Base-by-base conservation (phyloP, 2,888 invertebrate species). In the Spilarctia lutea region DNA sequence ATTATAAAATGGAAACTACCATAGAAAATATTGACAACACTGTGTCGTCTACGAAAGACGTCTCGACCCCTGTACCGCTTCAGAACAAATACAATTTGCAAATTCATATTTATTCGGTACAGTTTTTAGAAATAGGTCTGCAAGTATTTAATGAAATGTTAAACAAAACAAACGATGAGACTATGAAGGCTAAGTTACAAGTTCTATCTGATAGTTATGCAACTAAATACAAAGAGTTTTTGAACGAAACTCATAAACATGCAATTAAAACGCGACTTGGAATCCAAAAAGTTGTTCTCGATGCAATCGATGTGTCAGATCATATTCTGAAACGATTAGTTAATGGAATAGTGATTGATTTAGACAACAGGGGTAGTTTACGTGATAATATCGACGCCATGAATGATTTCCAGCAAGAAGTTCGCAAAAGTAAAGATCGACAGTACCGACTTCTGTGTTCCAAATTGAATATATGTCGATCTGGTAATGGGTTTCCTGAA, bases 181-280 rank as follows among this genome's bases (percentile, higher is more conserved):
- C 24, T 10, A 11, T 65, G 7, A 42, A 30, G 7, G 20, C 8
- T 7, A 63, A 45, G 45, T 11, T 71, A 33, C 65, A 71, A 33
- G 11, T 7, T 3, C 24, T 65, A 7, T 48, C 71, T 18, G 18
- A 13, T 0, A 71, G 27, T 33, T 71, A 71, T 48, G 48, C 30
- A n/a, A 18, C 1, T 30, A 71, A 65, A 45, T 71, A 65, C 18
- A 48, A 65, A n/a, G 65, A 65, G 52, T 71, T 71, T 45, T n/a
- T 71, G 0, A 30, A 35, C 2, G 71, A 71, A 65, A 63, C 65
- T 0, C 18, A 27, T 18, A 65, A 33, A 48, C 33, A 65, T 7
- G 30, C 65, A 0, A 24, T 71, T 30, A 71, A 71, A 71, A 71
- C 71, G 10, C 48, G 65, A 35, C 65, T 71, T 24, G 71, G 71